These are phyloP conservation scores for Megathymus violae DNA, from an alignment of 1,140 invertebrate species.

Conservation along the genomic window DNA sequence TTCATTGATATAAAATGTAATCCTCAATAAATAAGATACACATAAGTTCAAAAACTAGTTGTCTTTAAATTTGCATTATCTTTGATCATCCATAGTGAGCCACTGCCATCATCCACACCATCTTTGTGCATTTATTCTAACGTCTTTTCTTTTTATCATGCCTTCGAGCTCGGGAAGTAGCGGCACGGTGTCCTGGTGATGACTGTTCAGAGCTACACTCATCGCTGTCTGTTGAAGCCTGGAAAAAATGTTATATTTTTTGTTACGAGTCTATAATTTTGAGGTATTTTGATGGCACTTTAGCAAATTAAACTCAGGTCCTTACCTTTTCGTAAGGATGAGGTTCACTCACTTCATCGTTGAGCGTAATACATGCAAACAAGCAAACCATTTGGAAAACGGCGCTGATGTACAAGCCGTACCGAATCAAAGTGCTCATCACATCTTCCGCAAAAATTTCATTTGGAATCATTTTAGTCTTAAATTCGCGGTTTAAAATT, in stretches of 20 bases:
- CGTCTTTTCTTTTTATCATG: slow-evolving; percentile 78
- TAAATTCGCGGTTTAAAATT: not conserved
- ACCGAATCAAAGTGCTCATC: slow-evolving; percentile 87
- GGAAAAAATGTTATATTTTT: slow-evolving; percentile 38
- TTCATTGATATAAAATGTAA: too few relatives aligned
- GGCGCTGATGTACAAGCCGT: slow-evolving; percentile 88
- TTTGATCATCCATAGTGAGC: too few relatives aligned
- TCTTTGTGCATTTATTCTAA: slow-evolving; percentile 40
- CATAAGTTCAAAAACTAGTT: too few relatives aligned
- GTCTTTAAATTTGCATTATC: too few relatives aligned
- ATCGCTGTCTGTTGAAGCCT: slow-evolving; percentile 75
- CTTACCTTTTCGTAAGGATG: slow-evolving; percentile 75
- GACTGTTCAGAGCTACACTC: slow-evolving; percentile 78
- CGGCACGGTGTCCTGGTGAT: slow-evolving; percentile 69
- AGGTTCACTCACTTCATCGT: slow-evolving; percentile 69
- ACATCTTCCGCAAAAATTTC: slow-evolving; percentile 84
- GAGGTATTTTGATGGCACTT: too few relatives aligned
- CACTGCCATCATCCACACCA: not conserved
- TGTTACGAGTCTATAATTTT: too few relatives aligned
- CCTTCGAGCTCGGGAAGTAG: slow-evolving; percentile 60
- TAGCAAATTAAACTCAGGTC: too few relatives aligned
- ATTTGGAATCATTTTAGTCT: slow-evolving; percentile 66
- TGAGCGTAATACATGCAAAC: slow-evolving; percentile 86
- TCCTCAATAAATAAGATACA: too few relatives aligned
- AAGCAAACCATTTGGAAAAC: slow-evolving; percentile 88